These are phyloP conservation scores for Sturnira hondurensis DNA, from an alignment of 2,113 vertebrate species.

Conservation along the genomic window DNA sequence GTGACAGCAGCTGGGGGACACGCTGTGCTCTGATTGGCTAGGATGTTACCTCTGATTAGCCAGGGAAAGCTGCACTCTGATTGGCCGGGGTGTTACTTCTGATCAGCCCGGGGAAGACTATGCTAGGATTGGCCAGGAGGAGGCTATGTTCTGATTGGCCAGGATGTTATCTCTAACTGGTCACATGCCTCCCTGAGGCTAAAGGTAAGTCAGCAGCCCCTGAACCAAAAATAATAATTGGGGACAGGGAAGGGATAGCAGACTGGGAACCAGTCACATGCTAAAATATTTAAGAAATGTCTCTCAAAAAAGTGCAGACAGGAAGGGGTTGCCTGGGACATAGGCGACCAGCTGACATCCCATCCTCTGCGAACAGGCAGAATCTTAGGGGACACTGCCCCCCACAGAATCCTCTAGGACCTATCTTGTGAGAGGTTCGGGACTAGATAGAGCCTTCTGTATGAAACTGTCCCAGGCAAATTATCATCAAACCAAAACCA, in stretches of 20 bases:
- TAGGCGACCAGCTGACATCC: fast-evolving
- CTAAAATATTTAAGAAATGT: not conserved
- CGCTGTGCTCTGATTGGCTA: not conserved
- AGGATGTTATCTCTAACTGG: not conserved
- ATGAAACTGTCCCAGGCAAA: not conserved
- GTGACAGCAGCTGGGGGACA: not conserved
- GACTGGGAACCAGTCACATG: not conserved
- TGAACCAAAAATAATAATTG: not conserved
- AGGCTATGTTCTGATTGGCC: not conserved
- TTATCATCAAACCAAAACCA: not conserved
- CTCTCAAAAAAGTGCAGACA: not conserved
- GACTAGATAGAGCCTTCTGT: not conserved
- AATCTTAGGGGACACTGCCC: not conserved
- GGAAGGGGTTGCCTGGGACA: not conserved
- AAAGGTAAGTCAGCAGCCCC: not conserved
- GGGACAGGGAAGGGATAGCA: not conserved
- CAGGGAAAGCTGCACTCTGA: not conserved
- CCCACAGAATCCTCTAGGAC: not conserved
- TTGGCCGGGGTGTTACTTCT: not conserved
- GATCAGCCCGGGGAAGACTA: not conserved
- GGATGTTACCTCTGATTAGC: not conserved
- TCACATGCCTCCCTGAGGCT: not conserved
- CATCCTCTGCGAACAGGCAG: not conserved
- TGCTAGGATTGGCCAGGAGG: not conserved
- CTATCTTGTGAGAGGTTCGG: not conserved